A percentile compares a stretch with the other conserved stretches of the same genome.
phyloP scores from a whole-genome alignment of 2,888 invertebrate species.

The Synergus itoensis region DNA sequence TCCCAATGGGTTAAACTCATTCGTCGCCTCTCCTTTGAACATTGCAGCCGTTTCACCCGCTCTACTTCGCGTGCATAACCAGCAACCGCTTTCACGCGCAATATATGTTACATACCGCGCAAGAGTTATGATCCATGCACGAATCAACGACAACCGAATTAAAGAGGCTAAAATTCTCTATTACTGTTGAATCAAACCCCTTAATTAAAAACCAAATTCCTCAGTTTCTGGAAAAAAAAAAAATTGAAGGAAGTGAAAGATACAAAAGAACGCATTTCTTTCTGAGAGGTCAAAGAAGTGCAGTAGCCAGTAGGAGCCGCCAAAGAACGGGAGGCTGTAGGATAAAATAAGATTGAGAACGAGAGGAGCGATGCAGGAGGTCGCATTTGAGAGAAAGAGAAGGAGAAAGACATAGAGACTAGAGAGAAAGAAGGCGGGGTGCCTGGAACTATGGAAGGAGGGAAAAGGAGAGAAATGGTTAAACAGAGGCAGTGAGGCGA shows the following conservation, averaged over 20 bases:
- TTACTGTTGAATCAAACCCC: no score
- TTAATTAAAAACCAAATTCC: no score
- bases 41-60: neutral
- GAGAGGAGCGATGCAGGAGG: conserved; percentile 50
- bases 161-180: no score
- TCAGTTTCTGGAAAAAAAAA: no score
- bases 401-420: conserved; percentile 45
- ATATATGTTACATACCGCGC: neutral
- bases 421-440: conserved; percentile 42
- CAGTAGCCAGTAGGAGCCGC: neutral
- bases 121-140: neutral
- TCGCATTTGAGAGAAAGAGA: conserved; percentile 43
- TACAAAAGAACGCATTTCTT: neutral
- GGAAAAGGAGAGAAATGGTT: conserved; percentile 44
- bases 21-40: neutral
- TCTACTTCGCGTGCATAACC: neutral
- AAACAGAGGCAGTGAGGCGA: conserved; percentile 49
- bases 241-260: neutral
- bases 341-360: conserved; percentile 49
- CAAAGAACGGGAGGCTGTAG: neutral
- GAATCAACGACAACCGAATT: neutral
- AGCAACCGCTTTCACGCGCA: neutral
- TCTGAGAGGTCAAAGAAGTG: conserved; percentile 4
- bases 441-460: conserved; percentile 3
- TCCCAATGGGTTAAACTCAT: neutral